Conservation (phyloP, 2,797 vertebrate species). For the Scleropages formosus region DNA sequence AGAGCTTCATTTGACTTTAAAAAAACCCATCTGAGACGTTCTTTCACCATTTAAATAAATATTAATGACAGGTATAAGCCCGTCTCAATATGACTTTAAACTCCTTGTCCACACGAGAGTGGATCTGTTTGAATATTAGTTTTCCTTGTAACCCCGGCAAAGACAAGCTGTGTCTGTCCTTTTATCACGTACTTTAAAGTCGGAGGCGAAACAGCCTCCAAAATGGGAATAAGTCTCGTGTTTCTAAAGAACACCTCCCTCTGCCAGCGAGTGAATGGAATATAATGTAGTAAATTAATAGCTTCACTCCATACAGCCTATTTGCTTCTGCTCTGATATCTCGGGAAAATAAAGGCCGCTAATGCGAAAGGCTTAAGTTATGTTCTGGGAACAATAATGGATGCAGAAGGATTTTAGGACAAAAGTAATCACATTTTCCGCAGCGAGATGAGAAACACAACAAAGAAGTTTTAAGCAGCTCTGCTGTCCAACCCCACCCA, state of each 20-base stretch:
- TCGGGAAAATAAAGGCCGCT: constrained; percentile 42
- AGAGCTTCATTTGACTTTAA: not conserved
- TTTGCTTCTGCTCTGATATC: constrained; percentile 48
- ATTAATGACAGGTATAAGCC: not conserved
- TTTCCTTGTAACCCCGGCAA: constrained; percentile 21
- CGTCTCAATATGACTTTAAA: not conserved
- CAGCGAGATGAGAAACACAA: constrained; percentile 57
- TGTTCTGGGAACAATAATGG: constrained; percentile 53
- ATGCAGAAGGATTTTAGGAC: constrained; percentile 56
- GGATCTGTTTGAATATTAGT: not conserved
- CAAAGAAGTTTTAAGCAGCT: constrained; percentile 52
- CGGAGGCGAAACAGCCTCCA: too few relatives aligned
- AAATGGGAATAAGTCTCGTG: too few relatives aligned
- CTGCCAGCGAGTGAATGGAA: too few relatives aligned
- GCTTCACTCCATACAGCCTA: constrained; percentile 35
- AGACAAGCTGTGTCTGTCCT: not conserved
- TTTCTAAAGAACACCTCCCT: too few relatives aligned
- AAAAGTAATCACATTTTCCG: constrained; percentile 70
- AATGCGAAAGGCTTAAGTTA: constrained; percentile 51
- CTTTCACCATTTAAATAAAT: not conserved
- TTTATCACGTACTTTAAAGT: too few relatives aligned
- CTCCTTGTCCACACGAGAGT: too few relatives aligned
- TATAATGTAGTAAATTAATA: constrained; percentile 36
- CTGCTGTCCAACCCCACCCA: constrained; percentile 32
- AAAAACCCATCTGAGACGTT: constrained; percentile 16